phyloP scores from a whole-genome alignment of 2,888 invertebrate species.

The Campoplex nolae region DNA sequence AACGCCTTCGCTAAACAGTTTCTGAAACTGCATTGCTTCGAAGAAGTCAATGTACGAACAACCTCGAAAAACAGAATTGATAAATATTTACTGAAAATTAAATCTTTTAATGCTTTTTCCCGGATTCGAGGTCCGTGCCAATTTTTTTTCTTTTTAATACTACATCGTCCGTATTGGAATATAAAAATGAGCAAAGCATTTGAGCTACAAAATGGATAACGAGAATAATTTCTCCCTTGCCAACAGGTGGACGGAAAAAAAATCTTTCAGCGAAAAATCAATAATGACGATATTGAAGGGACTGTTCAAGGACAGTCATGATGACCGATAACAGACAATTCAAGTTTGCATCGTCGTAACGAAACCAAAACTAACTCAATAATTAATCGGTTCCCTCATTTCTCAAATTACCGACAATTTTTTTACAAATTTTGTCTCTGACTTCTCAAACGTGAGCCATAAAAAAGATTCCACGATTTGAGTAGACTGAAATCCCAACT shows the following conservation, averaged over 20 bases:
- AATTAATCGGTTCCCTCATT: neutral
- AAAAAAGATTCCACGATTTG: neutral
- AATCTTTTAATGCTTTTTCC: neutral
- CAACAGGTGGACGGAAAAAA: neutral
- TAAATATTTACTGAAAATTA: neutral
- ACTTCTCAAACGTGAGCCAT: neutral
- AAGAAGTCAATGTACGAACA: neutral
- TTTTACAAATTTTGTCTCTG: neutral
- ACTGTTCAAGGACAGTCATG: neutral
- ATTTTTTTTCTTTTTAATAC: neutral
- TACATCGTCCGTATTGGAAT: neutral
- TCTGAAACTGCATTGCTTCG: neutral
- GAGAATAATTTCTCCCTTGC: conserved; percentile 11
- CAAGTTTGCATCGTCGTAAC: neutral
- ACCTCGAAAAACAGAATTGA: neutral
- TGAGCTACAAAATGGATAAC: neutral
- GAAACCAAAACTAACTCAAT: neutral
- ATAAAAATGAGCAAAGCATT: neutral
- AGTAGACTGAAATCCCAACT: neutral
- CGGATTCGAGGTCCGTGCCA: neutral
- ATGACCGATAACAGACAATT: neutral
- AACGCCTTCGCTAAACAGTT: neutral
- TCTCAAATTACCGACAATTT: neutral
- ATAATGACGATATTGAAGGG: neutral
- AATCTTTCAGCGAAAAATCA: neutral